Conservation (phyloP, 2,888 invertebrate species). For the Agriotes lineatus region DNA sequence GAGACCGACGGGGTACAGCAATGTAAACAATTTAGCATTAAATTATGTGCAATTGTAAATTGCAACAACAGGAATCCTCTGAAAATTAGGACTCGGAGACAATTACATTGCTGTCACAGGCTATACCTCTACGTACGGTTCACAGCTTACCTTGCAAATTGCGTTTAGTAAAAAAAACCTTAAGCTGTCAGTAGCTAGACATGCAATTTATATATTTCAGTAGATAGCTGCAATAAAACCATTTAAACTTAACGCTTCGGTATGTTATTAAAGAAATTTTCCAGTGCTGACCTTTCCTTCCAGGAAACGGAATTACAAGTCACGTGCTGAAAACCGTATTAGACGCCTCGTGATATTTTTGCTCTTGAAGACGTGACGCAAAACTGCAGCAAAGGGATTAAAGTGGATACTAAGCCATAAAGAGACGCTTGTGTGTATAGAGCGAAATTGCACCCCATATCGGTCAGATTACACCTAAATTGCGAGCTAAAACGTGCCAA, state of each 20-base stretch:
- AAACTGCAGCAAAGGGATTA: conserved; percentile 16
- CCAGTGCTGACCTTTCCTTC: not conserved
- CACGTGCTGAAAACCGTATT: conserved; percentile 9
- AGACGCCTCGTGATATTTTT: conserved; percentile 6
- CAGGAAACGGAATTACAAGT: not conserved
- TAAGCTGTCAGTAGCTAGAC: too few relatives aligned
- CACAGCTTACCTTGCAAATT: too few relatives aligned
- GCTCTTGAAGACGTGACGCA: not conserved
- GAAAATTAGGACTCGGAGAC: too few relatives aligned
- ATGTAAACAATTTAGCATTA: too few relatives aligned
- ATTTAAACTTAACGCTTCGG: not conserved
- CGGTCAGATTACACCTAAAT: not conserved
- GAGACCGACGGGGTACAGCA: too few relatives aligned
- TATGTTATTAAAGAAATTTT: conserved; percentile 1
- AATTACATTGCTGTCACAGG: too few relatives aligned
- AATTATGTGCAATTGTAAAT: too few relatives aligned
- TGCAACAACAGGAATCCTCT: too few relatives aligned
- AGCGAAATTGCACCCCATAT: not conserved
- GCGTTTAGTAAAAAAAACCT: too few relatives aligned
- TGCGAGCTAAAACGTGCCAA: not conserved
- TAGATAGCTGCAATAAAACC: too few relatives aligned
- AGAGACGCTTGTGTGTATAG: not conserved
- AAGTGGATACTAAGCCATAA: not conserved
- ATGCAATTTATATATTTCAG: too few relatives aligned
- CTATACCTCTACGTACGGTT: too few relatives aligned